Conservation (phyloP, 2,113 vertebrate species). For the Bungarus multicinctus region DNA sequence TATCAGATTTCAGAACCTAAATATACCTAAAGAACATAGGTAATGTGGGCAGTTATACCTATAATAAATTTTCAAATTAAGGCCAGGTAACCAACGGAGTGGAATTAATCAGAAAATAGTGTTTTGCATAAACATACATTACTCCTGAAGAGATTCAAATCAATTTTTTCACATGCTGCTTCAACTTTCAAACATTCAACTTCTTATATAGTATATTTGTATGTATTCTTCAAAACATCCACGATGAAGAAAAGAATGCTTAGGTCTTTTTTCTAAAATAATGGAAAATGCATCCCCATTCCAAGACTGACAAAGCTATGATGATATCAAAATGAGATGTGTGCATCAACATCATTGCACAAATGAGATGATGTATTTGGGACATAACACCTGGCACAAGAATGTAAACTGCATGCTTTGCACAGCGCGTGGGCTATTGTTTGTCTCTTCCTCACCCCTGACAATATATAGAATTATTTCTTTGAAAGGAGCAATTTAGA, state of each 20-base stretch:
- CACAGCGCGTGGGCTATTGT: background rate
- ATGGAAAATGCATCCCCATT: background rate
- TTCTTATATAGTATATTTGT: background rate
- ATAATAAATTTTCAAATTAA: background rate
- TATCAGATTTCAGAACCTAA: background rate
- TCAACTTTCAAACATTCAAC: background rate
- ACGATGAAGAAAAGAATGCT: constrained; percentile 17
- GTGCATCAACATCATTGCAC: background rate
- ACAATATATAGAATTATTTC: background rate
- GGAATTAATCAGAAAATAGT: background rate
- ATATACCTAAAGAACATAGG: background rate
- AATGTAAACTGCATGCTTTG: constrained; percentile 21
- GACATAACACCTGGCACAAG: constrained; percentile 25
- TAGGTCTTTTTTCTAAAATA: constrained; percentile 17
- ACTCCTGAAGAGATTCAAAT: background rate
- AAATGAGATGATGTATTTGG: background rate
- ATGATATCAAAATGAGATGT: background rate
- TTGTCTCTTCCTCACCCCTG: background rate
- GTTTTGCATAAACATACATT: background rate
- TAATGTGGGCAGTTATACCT: background rate
- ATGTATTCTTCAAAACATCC: constrained; percentile 26
- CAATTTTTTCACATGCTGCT: background rate
- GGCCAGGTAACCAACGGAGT: background rate
- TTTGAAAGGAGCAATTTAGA: background rate
- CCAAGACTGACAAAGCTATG: background rate